Evolutionary conservation across 1,140 invertebrate genomes (phyloP).

Genomic region (Zaprionus lachaisei): DNA sequence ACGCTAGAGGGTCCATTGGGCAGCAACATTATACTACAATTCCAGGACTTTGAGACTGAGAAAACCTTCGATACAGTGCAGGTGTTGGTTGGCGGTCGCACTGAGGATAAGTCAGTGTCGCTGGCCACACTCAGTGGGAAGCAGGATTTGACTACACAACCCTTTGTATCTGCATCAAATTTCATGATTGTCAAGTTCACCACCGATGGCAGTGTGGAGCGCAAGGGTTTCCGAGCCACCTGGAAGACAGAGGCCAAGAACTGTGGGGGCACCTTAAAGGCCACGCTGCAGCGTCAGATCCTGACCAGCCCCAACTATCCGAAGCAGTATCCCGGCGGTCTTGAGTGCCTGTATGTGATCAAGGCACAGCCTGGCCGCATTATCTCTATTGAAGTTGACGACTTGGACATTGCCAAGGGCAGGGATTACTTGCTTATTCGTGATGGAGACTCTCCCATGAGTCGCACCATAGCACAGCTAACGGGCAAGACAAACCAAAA

Average conservation of each 20-base stretch:
- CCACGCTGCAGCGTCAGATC: constrained; percentile 92
- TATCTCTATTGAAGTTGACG: constrained; percentile 95
- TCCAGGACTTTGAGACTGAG: constrained; percentile 99
- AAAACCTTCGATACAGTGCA: constrained; percentile 98
- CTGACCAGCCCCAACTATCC: constrained; percentile 96
- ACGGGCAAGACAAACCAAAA: constrained; percentile 92
- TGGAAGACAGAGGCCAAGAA: constrained; percentile 97
- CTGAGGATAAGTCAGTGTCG: constrained; percentile 96
- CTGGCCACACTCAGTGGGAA: constrained; percentile 96
- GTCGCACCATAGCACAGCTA: constrained; percentile 91
- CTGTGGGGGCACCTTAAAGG: constrained; percentile 93
- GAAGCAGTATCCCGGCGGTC: constrained; percentile 95
- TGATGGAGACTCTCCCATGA: constrained; percentile 94
- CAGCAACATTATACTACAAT: constrained; percentile 96
- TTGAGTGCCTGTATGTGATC: constrained; percentile 97
- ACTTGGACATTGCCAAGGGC: constrained; percentile 93
- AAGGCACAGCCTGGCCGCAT: constrained; percentile 94
- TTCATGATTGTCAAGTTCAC: constrained; percentile 99
- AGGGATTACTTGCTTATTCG: constrained; percentile 95
- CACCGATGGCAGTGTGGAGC: constrained; percentile 96
- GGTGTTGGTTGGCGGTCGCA: constrained; percentile 96
- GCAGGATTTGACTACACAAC: constrained; percentile 91
- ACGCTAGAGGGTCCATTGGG: constrained; percentile 98
- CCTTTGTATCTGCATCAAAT: constrained; percentile 97
- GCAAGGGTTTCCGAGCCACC: constrained; percentile 96